Base-by-base conservation (phyloP, 1,140 invertebrate species). In the Scaptomyza pallida region DNA sequence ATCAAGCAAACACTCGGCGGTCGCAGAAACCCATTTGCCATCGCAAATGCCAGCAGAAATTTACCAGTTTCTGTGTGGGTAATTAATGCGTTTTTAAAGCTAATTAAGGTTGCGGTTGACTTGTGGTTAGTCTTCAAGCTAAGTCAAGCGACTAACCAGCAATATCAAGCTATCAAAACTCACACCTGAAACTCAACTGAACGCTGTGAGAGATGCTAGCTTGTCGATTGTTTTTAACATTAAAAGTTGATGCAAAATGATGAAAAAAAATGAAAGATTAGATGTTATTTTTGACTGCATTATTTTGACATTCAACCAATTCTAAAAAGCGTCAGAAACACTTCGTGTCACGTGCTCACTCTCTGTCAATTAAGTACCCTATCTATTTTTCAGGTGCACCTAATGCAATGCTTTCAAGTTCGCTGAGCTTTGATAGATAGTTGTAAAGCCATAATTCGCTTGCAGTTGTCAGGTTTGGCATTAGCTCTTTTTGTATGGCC, bases 51-150 rank as follows among this genome's bases (percentile, higher is more conserved):
- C 21, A 4, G 5, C 10, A 17, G 5, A 26, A 15, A 17, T 33
- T 51, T 13, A 10, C 10, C 41, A 41, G 23, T 23, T 51, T 51
- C 16, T 1, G 37, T 37, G n/a, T 30, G n/a, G n/a, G 16, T 43
- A 67, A 75, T 82, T 63, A 82, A 62, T 81, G 41, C 54, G 17
- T 50, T 57, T 54, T 54, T n/a, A 62, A 77, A 63, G 56, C 52
- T 55, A 82, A 75, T 83, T 71, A 75, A 26, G 35, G 15, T 6
- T 26, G 15, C 13, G 56, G 41, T 45, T 52, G 5, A 8, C 44
- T 47, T 61, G n/a, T 23, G 17, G 12, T 30, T 26, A 21, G 10
- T 5, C 5, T 3, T 15, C 3, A 1, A 40, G 13, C 6, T 33
- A 15, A 21, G 1, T 40, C 6, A 15, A 52, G 16, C 50, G 16